These are phyloP conservation scores for Thamnaconus septentrionalis DNA, from an alignment of 2,113 vertebrate genomes.

Conservation along the genomic window DNA sequence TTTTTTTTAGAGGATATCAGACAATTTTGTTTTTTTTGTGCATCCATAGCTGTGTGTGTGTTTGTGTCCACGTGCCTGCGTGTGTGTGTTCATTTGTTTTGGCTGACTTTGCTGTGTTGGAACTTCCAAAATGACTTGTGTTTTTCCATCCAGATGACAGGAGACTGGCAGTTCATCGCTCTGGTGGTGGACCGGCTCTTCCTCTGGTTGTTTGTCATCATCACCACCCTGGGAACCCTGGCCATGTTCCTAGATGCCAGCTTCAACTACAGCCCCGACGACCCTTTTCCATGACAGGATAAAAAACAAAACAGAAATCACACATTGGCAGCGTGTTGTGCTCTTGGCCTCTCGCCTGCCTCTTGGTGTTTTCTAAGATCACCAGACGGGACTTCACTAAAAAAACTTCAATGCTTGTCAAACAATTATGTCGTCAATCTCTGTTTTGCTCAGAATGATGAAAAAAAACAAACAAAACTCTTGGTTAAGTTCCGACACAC, in stretches of 20 bases:
- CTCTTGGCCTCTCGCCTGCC: background rate
- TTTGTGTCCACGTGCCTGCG: background rate
- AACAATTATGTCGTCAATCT: constrained; percentile 12
- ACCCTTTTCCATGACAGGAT: constrained; percentile 82
- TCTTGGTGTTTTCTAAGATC: constrained; percentile 15
- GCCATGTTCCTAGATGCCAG: constrained; percentile 89
- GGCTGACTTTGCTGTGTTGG: too few relatives aligned
- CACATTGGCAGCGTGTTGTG: background rate
- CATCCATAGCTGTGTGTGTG: background rate
- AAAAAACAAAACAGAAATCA: constrained; percentile 9
- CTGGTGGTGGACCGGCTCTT: constrained; percentile 89
- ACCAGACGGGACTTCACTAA: constrained; percentile 23
- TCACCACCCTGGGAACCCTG: constrained; percentile 87
- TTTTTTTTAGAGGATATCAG: background rate
- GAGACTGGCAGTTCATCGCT: constrained; percentile 90
- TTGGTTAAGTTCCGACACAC: too few relatives aligned
- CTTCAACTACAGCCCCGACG: constrained; percentile 82
- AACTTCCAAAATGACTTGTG: constrained; percentile 7
- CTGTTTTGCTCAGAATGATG: too few relatives aligned
- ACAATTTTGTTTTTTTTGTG: too few relatives aligned
- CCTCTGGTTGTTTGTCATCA: constrained; percentile 86
- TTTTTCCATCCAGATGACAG: constrained; percentile 78
- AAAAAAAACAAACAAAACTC: too few relatives aligned
- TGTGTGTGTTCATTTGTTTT: too few relatives aligned
- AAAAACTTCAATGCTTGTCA: constrained; percentile 22